Percentiles rank a stretch among this genome's conserved stretches.
These are phyloP conservation scores for Vombatus ursinus DNA, from an alignment of 2,113 vertebrate species.

Conservation along the genomic window DNA sequence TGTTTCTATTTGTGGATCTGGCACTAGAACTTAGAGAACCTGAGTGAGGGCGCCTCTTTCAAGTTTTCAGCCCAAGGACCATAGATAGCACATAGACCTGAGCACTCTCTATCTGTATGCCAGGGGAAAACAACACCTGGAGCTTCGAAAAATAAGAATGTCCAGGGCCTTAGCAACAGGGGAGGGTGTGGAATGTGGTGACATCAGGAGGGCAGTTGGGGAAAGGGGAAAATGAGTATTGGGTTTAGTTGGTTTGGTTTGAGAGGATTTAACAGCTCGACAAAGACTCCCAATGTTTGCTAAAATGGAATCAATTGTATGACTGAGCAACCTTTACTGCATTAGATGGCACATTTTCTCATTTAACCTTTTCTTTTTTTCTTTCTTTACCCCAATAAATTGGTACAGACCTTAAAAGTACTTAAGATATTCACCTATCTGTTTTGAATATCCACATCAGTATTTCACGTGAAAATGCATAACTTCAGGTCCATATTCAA, in stretches of 20 bases:
- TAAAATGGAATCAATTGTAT: neutral
- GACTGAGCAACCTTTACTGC: neutral
- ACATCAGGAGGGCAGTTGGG: slow-evolving; percentile 4
- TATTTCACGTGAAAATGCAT: neutral
- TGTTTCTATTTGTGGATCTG: neutral
- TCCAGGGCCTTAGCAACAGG: slow-evolving; percentile 70
- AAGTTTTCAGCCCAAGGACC: neutral
- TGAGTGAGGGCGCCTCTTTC: neutral
- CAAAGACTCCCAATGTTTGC: neutral
- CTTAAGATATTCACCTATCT: neutral
- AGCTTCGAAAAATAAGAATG: slow-evolving; percentile 41
- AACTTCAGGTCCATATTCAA: neutral
- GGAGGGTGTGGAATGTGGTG: slow-evolving; percentile 49
- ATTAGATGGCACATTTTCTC: neutral
- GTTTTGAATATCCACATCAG: neutral
- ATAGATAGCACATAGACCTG: neutral
- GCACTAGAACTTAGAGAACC: neutral
- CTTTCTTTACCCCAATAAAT: neutral
- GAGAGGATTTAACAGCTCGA: neutral
- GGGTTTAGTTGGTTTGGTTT: neutral
- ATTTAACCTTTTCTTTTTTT: neutral
- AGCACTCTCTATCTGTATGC: neutral
- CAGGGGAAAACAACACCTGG: slow-evolving; percentile 35
- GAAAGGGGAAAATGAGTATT: neutral
- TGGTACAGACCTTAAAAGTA: neutral